Evolutionary conservation across 1,140 invertebrate species (phyloP), one percentile per base, ranked within the genome.

Genomic region (Diorhabda elongata): DNA sequence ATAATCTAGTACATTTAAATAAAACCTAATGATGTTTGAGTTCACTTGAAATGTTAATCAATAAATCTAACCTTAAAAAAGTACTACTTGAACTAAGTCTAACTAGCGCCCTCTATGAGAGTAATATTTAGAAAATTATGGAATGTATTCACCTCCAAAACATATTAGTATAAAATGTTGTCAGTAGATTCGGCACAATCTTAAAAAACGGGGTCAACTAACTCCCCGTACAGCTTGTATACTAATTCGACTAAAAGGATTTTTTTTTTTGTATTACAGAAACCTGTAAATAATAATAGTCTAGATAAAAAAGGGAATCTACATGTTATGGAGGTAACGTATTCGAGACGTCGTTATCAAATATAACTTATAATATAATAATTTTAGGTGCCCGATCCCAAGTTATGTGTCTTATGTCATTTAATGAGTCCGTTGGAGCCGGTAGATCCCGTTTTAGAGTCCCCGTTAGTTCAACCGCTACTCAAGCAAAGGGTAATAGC

Each of bases 341-440:
- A 52, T 8, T 52, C 47, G 47, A 52, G 6, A 52, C 47, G n/a
- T n/a, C 4, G 70, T 63, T 9, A 3, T 26, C 6, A 42, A 26
- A 26, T 60, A 11, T n/a, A 60, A 60, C 3, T 60, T 11, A n/a
- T 60, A 26, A 11, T 11, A 11, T 9, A 60, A 60, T 60, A 60
- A 26, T 76, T 77, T 68, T 61, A 95, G 84, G 90, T 95, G 4
- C 91, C 92, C 56, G 93, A 95, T 81, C 93, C 93, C 0, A 94
- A 95, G 77, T 83, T 94, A 66, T 94, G 91, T 80, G 89, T 95
- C 70, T 82, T 94, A 69, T 91, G 93, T 59, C 93, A 95, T 80
- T 84, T 95, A 69, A 95, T 95, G 93, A 92, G 92, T 70, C 91
- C 91, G 1, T 76, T 95, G 74, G 92, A 93, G 78, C 86, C 92